These are phyloP conservation scores for Nothobranchius furzeri DNA, from an alignment of 2,113 vertebrate species.

Conservation along the genomic window DNA sequence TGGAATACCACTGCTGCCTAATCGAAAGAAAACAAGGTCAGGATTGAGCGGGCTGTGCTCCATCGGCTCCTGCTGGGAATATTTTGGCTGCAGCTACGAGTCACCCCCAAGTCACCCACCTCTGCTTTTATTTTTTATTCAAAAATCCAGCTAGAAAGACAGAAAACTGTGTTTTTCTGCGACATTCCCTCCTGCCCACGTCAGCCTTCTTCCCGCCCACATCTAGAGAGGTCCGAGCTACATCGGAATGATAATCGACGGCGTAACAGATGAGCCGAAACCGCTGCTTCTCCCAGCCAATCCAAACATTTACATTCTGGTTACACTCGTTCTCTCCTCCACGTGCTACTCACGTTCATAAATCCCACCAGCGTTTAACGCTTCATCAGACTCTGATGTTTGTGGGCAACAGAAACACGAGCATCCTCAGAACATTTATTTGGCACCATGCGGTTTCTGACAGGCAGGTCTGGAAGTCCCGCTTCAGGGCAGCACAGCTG, in stretches of 20 bases:
- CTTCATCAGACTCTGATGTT: not conserved
- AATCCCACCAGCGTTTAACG: slow-evolving; percentile 4
- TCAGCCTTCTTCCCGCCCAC: slow-evolving; percentile 33
- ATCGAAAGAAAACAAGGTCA: slow-evolving; percentile 40
- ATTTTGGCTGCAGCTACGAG: slow-evolving; percentile 23
- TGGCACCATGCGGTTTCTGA: slow-evolving; percentile 11
- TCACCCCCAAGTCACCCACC: too few relatives aligned
- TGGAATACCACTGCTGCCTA: slow-evolving; percentile 17
- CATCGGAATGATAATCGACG: slow-evolving; percentile 40
- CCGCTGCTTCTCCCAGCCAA: slow-evolving; percentile 16
- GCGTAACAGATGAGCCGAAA: slow-evolving; percentile 31
- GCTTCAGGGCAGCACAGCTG: not conserved
- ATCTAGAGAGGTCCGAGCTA: slow-evolving; percentile 4
- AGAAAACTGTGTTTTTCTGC: too few relatives aligned
- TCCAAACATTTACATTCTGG: slow-evolving; percentile 59
- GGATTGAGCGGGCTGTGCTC: slow-evolving; percentile 18
- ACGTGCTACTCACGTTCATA: not conserved
- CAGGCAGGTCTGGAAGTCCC: not conserved
- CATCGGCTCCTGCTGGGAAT: slow-evolving; percentile 7
- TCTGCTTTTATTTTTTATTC: too few relatives aligned
- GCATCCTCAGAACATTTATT: not conserved
- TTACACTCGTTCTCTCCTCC: not conserved
- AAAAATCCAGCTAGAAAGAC: too few relatives aligned
- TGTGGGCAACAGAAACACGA: not conserved
- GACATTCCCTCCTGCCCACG: slow-evolving; percentile 43